Base-by-base conservation (phyloP, 2,888 invertebrate genomes). In the Subacronicta megacephala region DNA sequence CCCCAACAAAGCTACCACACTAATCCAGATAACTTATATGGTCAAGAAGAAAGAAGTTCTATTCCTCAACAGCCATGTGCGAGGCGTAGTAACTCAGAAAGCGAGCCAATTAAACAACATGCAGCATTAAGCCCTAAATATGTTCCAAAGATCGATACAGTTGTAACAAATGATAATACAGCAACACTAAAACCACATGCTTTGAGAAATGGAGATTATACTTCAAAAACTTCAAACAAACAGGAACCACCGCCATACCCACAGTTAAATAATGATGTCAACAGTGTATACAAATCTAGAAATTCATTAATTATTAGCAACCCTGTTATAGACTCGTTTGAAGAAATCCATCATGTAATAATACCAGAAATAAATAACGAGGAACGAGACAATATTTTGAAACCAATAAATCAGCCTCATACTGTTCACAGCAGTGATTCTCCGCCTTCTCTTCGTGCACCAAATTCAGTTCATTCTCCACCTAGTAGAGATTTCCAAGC, bases 51-150 rank as follows among this genome's bases (percentile, higher is more conserved):
- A 17, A 18, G 40, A 49, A 64, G 23, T 26, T n/a, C n/a, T 12
- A 47, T 40, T 29, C 15, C 50, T 20, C 76, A 71, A 58, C 76
- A 71, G 56, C 76, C 82, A 16, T 82, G 81, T 60, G 41, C 57
- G 9, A 67, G 61, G 44, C 68, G 71, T 7, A 66, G 62, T 38
- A 55, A 58, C 31, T 47, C 46, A 17, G 60, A 63, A 33, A 43
- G 9, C 23, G 53, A 59, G 9, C 40, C 50, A 31, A 29, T 49
- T 17, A 44, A 43, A 7, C 49, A 62, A 38, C 59, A 53, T n/a
- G 51, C 64, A 26, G 51, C 64, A 26, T 2, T 26, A 64, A 50
- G 44, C 31, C 65, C 70, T 18, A 50, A 62, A 4, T 50, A 47
- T 18, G n/a, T 40, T 9, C 41, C 61, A 26, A 62, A 41, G 12